phyloP scores from a whole-genome alignment of 2,797 vertebrate genomes.

The Distichodus sexfasciatus region DNA sequence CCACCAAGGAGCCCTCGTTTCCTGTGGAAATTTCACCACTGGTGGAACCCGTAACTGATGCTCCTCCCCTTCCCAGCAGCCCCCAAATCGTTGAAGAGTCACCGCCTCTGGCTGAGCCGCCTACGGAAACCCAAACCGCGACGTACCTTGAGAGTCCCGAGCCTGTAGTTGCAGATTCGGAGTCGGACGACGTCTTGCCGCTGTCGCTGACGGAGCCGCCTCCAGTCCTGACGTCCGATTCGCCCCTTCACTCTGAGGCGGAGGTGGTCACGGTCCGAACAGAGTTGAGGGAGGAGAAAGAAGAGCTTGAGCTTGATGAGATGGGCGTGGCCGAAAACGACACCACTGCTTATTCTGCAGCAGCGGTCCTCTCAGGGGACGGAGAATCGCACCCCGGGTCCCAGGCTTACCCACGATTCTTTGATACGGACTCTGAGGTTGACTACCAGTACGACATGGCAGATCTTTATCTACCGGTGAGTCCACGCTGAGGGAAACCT shows the following conservation, averaged over 20 bases:
- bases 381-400: slow-evolving; percentile 82
- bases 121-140: slow-evolving; percentile 55
- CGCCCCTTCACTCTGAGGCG: slow-evolving; percentile 20
- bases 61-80: slow-evolving; percentile 32
- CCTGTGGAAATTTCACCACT: slow-evolving; percentile 39
- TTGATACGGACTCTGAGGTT: slow-evolving; percentile 78
- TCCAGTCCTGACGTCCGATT: slow-evolving; percentile 50
- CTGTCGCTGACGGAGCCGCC: slow-evolving; percentile 45
- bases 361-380: slow-evolving; percentile 89
- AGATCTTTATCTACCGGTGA: slow-evolving; percentile 86
- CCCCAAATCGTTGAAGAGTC: slow-evolving; percentile 51
- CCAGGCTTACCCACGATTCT: slow-evolving; percentile 78
- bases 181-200: slow-evolving; percentile 42
- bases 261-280: slow-evolving; percentile 48
- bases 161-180: slow-evolving; percentile 49
- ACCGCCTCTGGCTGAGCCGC: slow-evolving; percentile 49
- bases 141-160: slow-evolving; percentile 5
- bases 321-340: slow-evolving; percentile 76
- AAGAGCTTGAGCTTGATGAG: slow-evolving; percentile 7
- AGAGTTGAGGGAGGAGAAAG: slow-evolving; percentile 67
- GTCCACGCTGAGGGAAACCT: slow-evolving; percentile 49
- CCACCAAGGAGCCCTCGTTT: slow-evolving; percentile 51
- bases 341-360: slow-evolving; percentile 80
- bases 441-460: slow-evolving; percentile 89
- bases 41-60: slow-evolving; percentile 56